Percentiles rank a stretch among this genome's conserved stretches.
Conservation (phyloP, 1,140 invertebrate genomes). For the Proales similis region DNA sequence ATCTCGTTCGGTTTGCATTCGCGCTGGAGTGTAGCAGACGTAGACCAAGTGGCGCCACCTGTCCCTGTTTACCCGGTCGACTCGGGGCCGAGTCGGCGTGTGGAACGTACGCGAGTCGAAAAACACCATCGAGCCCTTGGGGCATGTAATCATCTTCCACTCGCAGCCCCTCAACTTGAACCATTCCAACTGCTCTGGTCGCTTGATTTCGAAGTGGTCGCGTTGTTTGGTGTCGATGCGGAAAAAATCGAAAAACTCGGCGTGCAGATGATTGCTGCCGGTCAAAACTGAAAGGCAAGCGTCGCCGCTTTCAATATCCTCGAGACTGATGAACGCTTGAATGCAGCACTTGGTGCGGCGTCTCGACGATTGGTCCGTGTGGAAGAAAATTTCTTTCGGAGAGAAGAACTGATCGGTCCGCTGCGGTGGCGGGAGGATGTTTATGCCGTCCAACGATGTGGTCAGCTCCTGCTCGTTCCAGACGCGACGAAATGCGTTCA, state of each 20-base stretch:
- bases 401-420: not conserved
- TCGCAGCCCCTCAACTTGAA: constrained; percentile 19
- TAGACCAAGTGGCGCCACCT: constrained; percentile 24
- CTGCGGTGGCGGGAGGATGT: constrained; percentile 13
- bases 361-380: constrained; percentile 30
- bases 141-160: constrained; percentile 15
- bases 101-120: constrained; percentile 25
- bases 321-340: constrained; percentile 27
- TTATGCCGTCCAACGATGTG: constrained; percentile 21
- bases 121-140: constrained; percentile 31
- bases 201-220: constrained; percentile 18
- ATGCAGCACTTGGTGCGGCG: constrained; percentile 9
- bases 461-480: constrained; percentile 20
- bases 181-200: constrained; percentile 22
- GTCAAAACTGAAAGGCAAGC: constrained; percentile 31
- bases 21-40: constrained; percentile 13
- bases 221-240: constrained; percentile 4
- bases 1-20: constrained; percentile 8
- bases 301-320: constrained; percentile 26
- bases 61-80: not conserved
- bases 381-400: constrained; percentile 7
- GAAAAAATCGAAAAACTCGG: constrained; percentile 15
- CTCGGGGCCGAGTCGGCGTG: constrained; percentile 6
- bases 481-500: constrained; percentile 9
- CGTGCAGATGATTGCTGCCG: constrained; percentile 13